Evolutionary conservation across 2,797 vertebrate species (phyloP).

Genomic region (Sciurus vulgaris): DNA sequence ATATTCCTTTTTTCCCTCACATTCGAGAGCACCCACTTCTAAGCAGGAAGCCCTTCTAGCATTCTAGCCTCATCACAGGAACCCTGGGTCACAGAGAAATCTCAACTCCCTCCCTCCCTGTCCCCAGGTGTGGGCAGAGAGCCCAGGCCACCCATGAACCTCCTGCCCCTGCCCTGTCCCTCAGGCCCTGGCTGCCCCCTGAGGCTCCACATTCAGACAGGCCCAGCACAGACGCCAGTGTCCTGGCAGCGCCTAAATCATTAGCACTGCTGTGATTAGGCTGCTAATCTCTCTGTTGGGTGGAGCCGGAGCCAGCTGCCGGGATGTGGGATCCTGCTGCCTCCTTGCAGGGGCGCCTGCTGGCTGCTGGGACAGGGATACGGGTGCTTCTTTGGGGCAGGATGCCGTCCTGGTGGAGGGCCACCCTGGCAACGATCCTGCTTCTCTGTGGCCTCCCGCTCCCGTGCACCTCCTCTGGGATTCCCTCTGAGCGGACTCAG

Average conservation of each 20-base stretch:
- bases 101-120: not conserved
- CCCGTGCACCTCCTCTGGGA: not conserved
- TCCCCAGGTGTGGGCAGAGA: not conserved
- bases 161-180: not conserved
- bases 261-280: constrained; percentile 72
- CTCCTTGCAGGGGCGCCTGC: not conserved
- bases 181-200: not conserved
- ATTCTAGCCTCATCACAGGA: not conserved
- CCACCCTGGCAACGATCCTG: not conserved
- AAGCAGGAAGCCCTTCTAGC: not conserved
- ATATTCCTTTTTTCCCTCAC: too few species aligned
- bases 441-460: not conserved
- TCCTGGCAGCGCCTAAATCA: constrained; percentile 78
- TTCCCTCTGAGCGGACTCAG: not conserved
- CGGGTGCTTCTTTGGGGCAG: not conserved
- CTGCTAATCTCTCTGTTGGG: constrained; percentile 73
- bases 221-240: not conserved
- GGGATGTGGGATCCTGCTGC: not conserved
- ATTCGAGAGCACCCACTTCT: not conserved
- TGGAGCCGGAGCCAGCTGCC: not conserved
- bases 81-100: not conserved
- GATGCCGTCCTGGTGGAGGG: accelerated
- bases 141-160: constrained; percentile 72
- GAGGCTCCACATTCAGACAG: constrained; percentile 59
- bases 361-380: not conserved